phyloP scores from a whole-genome alignment of 2,888 invertebrate species.

The Mellilla xanthometata region DNA sequence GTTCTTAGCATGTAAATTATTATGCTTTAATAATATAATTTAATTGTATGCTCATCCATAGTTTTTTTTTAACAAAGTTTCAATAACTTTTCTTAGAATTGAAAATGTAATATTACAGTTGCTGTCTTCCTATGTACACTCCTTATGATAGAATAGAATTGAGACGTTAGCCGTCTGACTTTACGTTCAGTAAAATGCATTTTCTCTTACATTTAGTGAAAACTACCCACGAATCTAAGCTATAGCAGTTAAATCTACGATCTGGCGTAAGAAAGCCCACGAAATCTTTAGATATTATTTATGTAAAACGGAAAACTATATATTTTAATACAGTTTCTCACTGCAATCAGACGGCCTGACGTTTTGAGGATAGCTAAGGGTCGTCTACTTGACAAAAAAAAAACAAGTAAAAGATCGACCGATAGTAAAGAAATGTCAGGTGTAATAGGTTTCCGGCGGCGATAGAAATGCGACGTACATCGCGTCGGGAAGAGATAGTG shows the following conservation, averaged over 20 bases:
- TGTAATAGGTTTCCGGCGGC: no score
- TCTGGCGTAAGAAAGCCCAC: constrained; percentile 10
- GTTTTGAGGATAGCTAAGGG: neutral
- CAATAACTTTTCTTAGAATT: neutral
- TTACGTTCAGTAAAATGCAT: constrained; percentile 29
- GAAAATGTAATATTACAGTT: constrained; percentile 20
- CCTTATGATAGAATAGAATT: constrained; percentile 8
- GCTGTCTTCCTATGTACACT: constrained; percentile 18
- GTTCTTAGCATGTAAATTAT: no score
- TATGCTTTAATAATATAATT: no score
- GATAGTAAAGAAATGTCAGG: no score
- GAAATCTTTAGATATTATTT: no score
- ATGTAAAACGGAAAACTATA: no score
- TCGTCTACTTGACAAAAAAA: no score
- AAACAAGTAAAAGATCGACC: no score
- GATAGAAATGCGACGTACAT: no score
- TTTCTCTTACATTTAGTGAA: constrained; percentile 24
- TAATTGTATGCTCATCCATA: no score
- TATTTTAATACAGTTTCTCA: no score
- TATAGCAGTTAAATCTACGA: constrained; percentile 13
- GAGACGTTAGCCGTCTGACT: constrained; percentile 15
- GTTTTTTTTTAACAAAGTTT: no score
- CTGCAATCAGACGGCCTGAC: constrained; percentile 1
- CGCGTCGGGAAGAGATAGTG: neutral
- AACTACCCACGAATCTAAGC: constrained; percentile 7